Conservation (phyloP, 2,797 vertebrate species). For the Spheniscus humboldti region DNA sequence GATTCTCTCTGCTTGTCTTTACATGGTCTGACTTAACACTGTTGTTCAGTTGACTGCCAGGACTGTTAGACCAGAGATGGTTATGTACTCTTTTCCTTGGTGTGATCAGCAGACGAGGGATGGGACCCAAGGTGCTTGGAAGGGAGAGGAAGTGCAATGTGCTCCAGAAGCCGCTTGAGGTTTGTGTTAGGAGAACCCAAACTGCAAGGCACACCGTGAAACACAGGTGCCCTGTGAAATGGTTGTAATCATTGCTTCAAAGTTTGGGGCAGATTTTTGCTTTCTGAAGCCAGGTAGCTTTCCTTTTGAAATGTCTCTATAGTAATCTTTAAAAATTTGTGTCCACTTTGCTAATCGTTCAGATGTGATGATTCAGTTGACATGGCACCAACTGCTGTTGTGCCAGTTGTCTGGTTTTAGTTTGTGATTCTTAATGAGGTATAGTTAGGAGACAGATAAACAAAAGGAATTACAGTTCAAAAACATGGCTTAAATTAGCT, state of each 20-base stretch:
- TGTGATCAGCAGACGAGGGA: background rate
- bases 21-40: background rate
- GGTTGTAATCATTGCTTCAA: background rate
- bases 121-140: background rate
- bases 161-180: background rate
- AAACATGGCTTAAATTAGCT: background rate
- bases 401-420: background rate
- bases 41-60: background rate
- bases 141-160: background rate
- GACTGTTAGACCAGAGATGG: background rate
- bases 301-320: background rate
- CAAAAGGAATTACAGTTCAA: background rate
- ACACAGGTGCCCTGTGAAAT: background rate
- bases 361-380: background rate
- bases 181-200: background rate
- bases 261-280: background rate
- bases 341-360: background rate
- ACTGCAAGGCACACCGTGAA: background rate
- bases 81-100: background rate
- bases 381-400: background rate
- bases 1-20: background rate
- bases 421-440: background rate
- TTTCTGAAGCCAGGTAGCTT: background rate
- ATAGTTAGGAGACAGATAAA: background rate
- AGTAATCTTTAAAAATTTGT: background rate